Percentiles rank a stretch among this genome's conserved stretches.
Evolutionary conservation across 2,888 invertebrate genomes (phyloP).

Genomic region (Sturmia bella): DNA sequence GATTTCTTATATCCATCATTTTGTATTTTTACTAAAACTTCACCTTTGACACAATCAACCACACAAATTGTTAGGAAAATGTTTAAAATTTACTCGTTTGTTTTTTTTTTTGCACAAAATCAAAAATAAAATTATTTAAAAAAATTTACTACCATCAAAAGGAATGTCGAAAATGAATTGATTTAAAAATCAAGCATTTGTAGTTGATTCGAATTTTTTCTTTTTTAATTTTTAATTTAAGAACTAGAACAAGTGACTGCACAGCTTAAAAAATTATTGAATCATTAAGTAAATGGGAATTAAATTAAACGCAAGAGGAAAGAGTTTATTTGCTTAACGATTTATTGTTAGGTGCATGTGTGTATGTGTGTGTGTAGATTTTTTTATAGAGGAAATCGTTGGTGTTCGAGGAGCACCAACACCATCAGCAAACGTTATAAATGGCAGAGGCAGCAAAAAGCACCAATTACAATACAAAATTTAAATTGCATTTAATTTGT

Average conservation of each 20-base stretch:
- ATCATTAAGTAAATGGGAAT: constrained; percentile 26
- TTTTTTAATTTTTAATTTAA: constrained; percentile 15
- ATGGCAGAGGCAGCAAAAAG: neutral
- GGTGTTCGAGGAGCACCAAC: neutral
- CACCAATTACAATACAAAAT: constrained; percentile 27
- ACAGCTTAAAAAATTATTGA: constrained; percentile 30
- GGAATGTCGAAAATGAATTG: constrained; percentile 33
- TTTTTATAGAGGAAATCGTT: neutral
- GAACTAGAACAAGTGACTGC: constrained; percentile 63
- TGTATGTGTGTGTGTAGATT: no score
- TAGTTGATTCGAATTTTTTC: constrained; percentile 16
- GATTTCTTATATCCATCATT: constrained; percentile 54
- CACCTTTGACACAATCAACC: constrained; percentile 20
- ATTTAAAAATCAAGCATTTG: constrained; percentile 45
- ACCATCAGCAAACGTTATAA: neutral
- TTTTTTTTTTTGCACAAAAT: constrained; percentile 16
- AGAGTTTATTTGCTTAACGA: constrained; percentile 3
- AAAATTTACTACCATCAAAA: constrained; percentile 27
- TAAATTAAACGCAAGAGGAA: constrained; percentile 26
- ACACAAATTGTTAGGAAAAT: constrained; percentile 8
- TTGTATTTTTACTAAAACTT: constrained; percentile 11
- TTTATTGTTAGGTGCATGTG: constrained; percentile 3
- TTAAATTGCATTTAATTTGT: constrained; percentile 45
- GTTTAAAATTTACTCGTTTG: constrained; percentile 14
- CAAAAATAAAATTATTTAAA: constrained; percentile 35